Percentiles rank a stretch among this genome's conserved stretches.
Evolutionary conservation across 64 coral and sea anemone species (phyloP).

Genomic region (Hydrozoanthus tunicans): DNA sequence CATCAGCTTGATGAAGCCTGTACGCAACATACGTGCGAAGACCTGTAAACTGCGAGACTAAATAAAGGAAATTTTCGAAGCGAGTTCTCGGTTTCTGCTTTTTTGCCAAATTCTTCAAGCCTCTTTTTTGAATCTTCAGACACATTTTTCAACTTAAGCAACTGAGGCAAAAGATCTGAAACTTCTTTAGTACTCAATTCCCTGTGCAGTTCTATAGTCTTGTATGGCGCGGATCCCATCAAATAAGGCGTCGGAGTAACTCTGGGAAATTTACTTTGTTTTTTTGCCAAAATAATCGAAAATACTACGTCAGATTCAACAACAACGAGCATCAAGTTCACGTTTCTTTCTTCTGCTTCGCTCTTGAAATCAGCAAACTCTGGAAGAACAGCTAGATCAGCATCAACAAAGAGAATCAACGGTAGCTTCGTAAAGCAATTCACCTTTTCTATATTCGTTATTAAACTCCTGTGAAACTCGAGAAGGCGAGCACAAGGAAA

Average conservation of each 20-base stretch:
- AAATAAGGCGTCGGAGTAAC: slow-evolving; percentile 33
- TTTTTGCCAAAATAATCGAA: background rate
- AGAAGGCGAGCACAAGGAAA: slow-evolving; percentile 72
- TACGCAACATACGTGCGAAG: slow-evolving; percentile 54
- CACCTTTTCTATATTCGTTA: slow-evolving; percentile 68
- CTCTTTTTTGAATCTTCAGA: slow-evolving; percentile 35
- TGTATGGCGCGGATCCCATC: slow-evolving; percentile 50
- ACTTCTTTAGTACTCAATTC: slow-evolving; percentile 62
- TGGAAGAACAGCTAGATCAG: slow-evolving; percentile 59
- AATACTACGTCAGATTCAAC: slow-evolving; percentile 65
- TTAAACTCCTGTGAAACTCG: slow-evolving; percentile 61
- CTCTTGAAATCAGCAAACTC: slow-evolving; percentile 83
- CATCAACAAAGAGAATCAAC: slow-evolving; percentile 74
- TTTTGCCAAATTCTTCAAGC: slow-evolving; percentile 27
- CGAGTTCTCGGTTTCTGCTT: slow-evolving; percentile 12
- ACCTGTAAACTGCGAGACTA: slow-evolving; percentile 58
- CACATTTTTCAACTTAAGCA: slow-evolving; percentile 53
- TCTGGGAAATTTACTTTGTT: background rate
- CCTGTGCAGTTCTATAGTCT: slow-evolving; percentile 56
- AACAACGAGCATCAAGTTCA: slow-evolving; percentile 70
- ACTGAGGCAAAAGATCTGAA: slow-evolving; percentile 38
- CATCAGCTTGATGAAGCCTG: slow-evolving; percentile 64
- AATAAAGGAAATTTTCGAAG: slow-evolving; percentile 71
- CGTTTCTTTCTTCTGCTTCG: slow-evolving; percentile 46
- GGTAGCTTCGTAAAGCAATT: slow-evolving; percentile 57